Evolutionary conservation across 2,888 invertebrate species (phyloP).

Genomic region (Isotomurus palustris): DNA sequence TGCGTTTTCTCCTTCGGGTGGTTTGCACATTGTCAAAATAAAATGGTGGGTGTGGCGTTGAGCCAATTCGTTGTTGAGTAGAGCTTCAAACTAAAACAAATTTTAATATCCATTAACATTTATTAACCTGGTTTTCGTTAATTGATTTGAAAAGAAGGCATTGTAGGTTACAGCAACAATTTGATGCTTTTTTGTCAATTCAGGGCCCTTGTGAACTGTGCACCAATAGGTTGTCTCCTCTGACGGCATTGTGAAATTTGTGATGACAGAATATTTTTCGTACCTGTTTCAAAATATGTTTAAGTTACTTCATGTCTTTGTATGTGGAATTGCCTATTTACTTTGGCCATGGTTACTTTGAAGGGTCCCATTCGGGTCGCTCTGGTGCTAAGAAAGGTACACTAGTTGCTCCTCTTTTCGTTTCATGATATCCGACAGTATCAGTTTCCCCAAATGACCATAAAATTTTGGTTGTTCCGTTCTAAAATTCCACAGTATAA

Average conservation of each 20-base stretch:
- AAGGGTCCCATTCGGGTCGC: neutral
- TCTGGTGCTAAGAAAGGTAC: slow-evolving; percentile 1
- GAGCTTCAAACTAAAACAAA: slow-evolving; percentile 12
- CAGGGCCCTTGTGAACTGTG: slow-evolving; percentile 73
- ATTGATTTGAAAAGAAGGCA: slow-evolving; percentile 34
- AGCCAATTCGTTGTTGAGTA: slow-evolving; percentile 6
- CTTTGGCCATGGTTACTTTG: too few relatives aligned
- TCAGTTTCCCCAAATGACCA: slow-evolving; percentile 18
- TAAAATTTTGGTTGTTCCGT: slow-evolving; percentile 10
- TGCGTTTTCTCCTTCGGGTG: slow-evolving; percentile 18
- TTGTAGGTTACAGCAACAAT: slow-evolving; percentile 61
- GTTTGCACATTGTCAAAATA: slow-evolving; percentile 17
- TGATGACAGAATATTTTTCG: neutral
- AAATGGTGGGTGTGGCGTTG: slow-evolving; percentile 25
- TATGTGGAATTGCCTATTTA: too few relatives aligned
- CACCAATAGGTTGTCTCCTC: slow-evolving; percentile 79
- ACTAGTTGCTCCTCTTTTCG: neutral
- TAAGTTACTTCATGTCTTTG: too few relatives aligned
- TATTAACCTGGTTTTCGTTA: neutral
- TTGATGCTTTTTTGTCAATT: slow-evolving; percentile 66
- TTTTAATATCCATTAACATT: neutral
- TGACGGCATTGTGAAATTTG: slow-evolving; percentile 9
- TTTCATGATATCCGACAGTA: neutral
- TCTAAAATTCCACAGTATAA: slow-evolving; percentile 1
- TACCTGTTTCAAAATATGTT: too few relatives aligned